Evolutionary conservation across 2,113 vertebrate genomes (phyloP), one percentile per base, ranked within the genome.

Genomic region (Miniopterus natalensis): DNA sequence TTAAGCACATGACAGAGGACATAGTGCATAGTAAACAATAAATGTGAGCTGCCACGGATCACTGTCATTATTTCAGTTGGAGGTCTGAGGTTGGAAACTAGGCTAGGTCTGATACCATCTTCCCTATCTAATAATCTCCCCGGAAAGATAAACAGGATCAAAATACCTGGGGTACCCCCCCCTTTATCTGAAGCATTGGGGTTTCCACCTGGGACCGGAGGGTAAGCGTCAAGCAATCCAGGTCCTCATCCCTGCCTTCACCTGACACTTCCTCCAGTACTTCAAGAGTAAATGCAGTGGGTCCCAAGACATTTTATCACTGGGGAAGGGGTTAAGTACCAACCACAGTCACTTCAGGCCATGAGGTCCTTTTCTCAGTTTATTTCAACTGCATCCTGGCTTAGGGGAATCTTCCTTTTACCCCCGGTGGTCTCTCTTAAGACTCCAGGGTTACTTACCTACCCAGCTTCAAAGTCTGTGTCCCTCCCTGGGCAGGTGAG

Each of bases 21-120:
- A 87, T 55, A 88, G 61, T n/a, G 29, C 31, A 55, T 8, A 45
- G 63, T 59, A 47, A 47, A 74, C 27, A 66, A 2, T 89, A 66
- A 42, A 53, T 87, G 42, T 70, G 23, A 59, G 51, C 40, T 87
- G 36, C 17, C 73, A 63, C 53, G 85, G 71, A 53, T 83, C 85
- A 85, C 17, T 88, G 8, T 77, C 25, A 8, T 81, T 61, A 83
- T 74, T 94, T 92, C 61, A 29, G 23, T 36, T 77, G 21, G 31
- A 95, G 47, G 42, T 73, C 70, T 10, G 65, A 96, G 66, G 14
- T 90, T 78, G 70, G 73, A 92, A 86, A 90, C 45, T 55, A 83
- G 57, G 59, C 29, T 51, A 90, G 47, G 49, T 92, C 29, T 59
- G 8, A 81, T 71, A 80, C n/a, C 23, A 77, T 78, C 84, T 42